Base-by-base conservation (phyloP, 2,797 vertebrate species). In the Paedocypris micromegethes region DNA sequence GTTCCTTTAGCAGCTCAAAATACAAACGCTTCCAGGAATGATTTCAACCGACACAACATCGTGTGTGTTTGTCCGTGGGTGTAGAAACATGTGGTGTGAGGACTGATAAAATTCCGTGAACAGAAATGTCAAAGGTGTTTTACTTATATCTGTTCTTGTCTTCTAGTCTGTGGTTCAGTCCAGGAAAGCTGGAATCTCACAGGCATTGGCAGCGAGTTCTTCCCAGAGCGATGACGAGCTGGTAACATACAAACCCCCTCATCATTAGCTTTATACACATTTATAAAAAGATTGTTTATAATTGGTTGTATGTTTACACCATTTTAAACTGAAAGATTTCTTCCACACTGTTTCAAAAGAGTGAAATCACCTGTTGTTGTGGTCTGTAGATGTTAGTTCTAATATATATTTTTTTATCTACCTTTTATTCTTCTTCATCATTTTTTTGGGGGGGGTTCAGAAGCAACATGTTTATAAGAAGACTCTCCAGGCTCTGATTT, bases 181-280 rank as follows among this genome's bases (percentile, higher is more conserved):
- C 73, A 91, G 95, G 82, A 99, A 97, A 80, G 93, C 92, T 5
- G 92, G 93, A 45, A 92, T 96, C 79, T 91, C 92, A 68, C 94
- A 94, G 61, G 89, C 93, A 40, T 86, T 97, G 89, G 90, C 92
- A 72, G 93, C 92, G 23, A 88, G 93, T 58, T 92, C 93, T 44
- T 97, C 95, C 75, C 89, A 97, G 74, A 98, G 96, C 82, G 95
- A 99, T 58, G 93, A 98, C 84, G 94, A 97, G 70, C 88, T 99
- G 85, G 96, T 99, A 87, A 92, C n/a, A 23, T 44, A 37, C 41
- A 63, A 50, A 50, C 23, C 23, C 23, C 23, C 23, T 23, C 23
- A 23, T 23, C 1, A 23, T 23, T 23, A 23, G 23, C 23, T 23
- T 23, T 23, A 63, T 40, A 58, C 58, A 45, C 40, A 8, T 4